Evolutionary conservation across 2,888 invertebrate genomes (phyloP).

Genomic region (Bombylius major): DNA sequence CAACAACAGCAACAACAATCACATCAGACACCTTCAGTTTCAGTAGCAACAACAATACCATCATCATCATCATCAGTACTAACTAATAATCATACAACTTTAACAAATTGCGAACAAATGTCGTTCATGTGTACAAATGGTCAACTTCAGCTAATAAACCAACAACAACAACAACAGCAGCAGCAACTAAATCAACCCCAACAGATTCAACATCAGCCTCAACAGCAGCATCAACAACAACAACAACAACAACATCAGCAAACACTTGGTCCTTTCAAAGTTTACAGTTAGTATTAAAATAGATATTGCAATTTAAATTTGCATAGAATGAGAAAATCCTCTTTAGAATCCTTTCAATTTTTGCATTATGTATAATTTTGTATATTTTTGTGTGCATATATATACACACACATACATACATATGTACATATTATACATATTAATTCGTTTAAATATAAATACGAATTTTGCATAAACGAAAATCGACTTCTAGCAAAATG

Average conservation of each 20-base stretch:
- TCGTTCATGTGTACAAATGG: constrained; percentile 18
- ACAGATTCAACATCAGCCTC: constrained; percentile 24
- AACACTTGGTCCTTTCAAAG: constrained; percentile 33
- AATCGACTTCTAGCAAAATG: too few relatives aligned
- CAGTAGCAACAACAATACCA: constrained; percentile 5
- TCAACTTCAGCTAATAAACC: constrained; percentile 12
- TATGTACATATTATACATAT: too few relatives aligned
- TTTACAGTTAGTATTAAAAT: constrained; percentile 33
- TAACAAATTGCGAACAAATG: constrained; percentile 18
- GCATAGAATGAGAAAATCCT: background rate
- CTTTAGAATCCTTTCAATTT: background rate
- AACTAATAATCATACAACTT: constrained; percentile 7
- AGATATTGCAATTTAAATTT: background rate
- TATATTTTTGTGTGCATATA: too few relatives aligned
- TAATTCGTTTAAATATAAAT: too few relatives aligned
- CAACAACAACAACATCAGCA: constrained; percentile 25
- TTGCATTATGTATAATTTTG: too few relatives aligned
- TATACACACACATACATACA: too few relatives aligned
- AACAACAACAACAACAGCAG: constrained; percentile 3
- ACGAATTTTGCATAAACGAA: too few relatives aligned
- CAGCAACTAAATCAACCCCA: constrained; percentile 16
- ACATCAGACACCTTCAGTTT: background rate
- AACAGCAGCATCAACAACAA: background rate
- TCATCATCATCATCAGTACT: background rate
- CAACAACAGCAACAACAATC: background rate